Percentiles rank a stretch among this genome's conserved stretches.
These are phyloP conservation scores for Tenodera sinensis DNA, from an alignment of 2,888 invertebrate species.

Conservation along the genomic window DNA sequence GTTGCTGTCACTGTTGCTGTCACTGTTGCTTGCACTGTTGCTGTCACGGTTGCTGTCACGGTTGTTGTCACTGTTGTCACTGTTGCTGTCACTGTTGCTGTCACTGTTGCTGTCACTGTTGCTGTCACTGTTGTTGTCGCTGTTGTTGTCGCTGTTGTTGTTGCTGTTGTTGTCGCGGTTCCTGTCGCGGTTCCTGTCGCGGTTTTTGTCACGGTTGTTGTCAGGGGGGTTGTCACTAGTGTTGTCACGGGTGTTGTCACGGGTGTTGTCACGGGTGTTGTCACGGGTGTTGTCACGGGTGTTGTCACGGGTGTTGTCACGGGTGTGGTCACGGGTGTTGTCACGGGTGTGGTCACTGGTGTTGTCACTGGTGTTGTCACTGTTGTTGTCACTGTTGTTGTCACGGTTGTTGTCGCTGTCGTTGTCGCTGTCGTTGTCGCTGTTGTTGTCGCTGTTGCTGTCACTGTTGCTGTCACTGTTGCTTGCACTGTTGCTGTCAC, in stretches of 20 bases:
- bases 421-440: not conserved
- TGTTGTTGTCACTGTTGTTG: not conserved
- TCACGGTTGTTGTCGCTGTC: too few relatives aligned
- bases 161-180: not conserved
- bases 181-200: too few relatives aligned
- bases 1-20: not conserved
- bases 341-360: too few relatives aligned
- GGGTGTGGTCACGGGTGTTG: too few relatives aligned
- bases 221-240: not conserved
- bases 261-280: too few relatives aligned
- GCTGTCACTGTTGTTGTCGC: constrained; percentile 3
- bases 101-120: constrained; percentile 9
- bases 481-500: too few relatives aligned
- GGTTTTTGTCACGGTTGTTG: not conserved
- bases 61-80: not conserved
- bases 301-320: too few relatives aligned
- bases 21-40: too few relatives aligned
- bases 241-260: too few relatives aligned
- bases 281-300: too few relatives aligned
- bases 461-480: not conserved
- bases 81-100: constrained; percentile 3
- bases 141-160: not conserved
- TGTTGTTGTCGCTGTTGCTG: not conserved
- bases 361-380: too few relatives aligned
- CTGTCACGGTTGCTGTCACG: not conserved